Base-by-base conservation (phyloP, 2,113 vertebrate species). In the Oplegnathus fasciatus region DNA sequence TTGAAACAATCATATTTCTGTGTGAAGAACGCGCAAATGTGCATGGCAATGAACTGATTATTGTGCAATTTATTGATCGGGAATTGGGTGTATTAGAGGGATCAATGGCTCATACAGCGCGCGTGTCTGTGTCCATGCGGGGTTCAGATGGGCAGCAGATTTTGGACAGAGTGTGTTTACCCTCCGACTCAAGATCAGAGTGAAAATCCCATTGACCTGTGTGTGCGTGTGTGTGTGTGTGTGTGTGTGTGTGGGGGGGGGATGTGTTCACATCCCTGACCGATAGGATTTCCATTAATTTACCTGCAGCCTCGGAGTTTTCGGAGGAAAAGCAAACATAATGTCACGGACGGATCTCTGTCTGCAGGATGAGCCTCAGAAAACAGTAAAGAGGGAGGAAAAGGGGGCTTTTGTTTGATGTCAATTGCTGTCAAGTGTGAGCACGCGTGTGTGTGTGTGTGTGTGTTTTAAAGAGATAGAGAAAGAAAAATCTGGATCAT, bases 221-320 rank as follows among this genome's bases (percentile, higher is more conserved):
- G 81, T 28, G 75, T 42, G 67, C 42, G 44, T 37, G 62, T 57
- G 65, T 28, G 64, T 26, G 57, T 75, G 46, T 44, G 62, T 50
- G 50, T 30, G 54, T 40, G 62, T 28, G 80, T n/a, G n/a, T n/a
- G n/a, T n/a, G n/a, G n/a, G n/a, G n/a, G n/a, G n/a, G n/a, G n/a
- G n/a, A n/a, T n/a, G n/a, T 57, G 67, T 72, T 55, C 13, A 32
- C 50, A 2, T 55, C 75, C 75, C 57, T 80, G 73, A 78, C 78
- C 50, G 20, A 71, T 55, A 44, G 82, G 78, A 87, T 89, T 78
- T 81, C 86, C 85, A 86, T 89, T 78, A 5, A 88, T 88, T 86
- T 87, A 88, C 74, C 73, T 91, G 75, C 78, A 82, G 52, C 75
- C 62, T 74, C 65, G 9, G 61, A 73, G 60, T 83, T 90, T 83